phyloP scores from a whole-genome alignment of 2,797 vertebrate genomes.

The Cetoscarus ocellatus region DNA sequence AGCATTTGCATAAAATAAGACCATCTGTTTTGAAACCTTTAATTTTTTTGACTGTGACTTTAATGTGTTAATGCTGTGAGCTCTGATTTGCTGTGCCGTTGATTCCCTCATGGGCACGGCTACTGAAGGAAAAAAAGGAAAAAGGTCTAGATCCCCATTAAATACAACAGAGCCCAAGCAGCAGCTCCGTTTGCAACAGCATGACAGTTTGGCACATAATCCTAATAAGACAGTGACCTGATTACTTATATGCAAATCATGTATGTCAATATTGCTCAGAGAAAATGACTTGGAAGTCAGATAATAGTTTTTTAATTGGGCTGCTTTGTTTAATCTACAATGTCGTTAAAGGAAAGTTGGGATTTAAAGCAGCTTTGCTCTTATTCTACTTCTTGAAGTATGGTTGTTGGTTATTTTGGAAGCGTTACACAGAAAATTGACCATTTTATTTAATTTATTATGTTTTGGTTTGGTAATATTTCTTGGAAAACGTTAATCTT shows the following conservation, averaged over 20 bases:
- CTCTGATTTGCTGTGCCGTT: conserved; percentile 58
- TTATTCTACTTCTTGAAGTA: not conserved
- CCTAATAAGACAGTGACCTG: conserved; percentile 64
- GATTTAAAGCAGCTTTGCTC: not conserved
- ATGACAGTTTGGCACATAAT: conserved; percentile 61
- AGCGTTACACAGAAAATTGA: too few relatives aligned
- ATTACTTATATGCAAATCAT: conserved; percentile 65
- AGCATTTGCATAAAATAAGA: conserved; percentile 79
- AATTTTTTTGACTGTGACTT: conserved; percentile 77
- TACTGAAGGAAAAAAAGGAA: conserved; percentile 46
- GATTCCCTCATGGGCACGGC: conserved; percentile 65
- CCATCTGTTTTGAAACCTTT: conserved; percentile 77
- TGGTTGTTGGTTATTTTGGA: not conserved
- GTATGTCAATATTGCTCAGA: conserved; percentile 58
- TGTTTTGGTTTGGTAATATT: too few relatives aligned
- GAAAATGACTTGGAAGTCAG: conserved; percentile 56
- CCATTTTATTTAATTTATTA: too few relatives aligned
- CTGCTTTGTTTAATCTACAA: conserved; percentile 18
- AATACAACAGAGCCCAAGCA: conserved; percentile 40
- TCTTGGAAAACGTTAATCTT: too few relatives aligned
- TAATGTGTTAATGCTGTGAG: conserved; percentile 81
- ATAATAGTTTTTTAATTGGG: conserved; percentile 48
- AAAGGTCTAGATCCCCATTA: conserved; percentile 56
- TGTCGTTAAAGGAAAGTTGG: conserved; percentile 12
- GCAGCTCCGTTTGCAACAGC: conserved; percentile 35